phyloP scores from a whole-genome alignment of 2,888 invertebrate genomes.

The Epinotia nisella region DNA sequence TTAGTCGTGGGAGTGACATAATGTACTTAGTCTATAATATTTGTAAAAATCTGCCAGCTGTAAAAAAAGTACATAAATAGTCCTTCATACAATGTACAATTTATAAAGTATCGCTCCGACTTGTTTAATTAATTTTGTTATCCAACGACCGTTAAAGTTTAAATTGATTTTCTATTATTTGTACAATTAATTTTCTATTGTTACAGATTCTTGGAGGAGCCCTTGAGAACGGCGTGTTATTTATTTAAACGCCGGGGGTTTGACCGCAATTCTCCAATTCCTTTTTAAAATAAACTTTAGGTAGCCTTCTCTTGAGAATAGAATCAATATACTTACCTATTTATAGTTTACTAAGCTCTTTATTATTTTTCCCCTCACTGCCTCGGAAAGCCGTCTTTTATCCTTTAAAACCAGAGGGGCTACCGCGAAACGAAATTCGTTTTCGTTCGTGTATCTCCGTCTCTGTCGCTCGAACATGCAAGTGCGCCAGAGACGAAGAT shows the following conservation, averaged over 20 bases:
- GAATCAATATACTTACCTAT: not conserved
- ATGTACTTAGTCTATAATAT: too few species aligned
- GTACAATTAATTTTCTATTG: not conserved
- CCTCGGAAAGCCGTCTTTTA: too few species aligned
- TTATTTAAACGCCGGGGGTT: slow-evolving; percentile 1
- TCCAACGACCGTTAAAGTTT: not conserved
- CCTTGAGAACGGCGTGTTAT: slow-evolving; percentile 1
- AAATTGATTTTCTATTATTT: not conserved
- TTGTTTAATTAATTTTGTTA: not conserved
- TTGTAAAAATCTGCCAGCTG: too few species aligned
- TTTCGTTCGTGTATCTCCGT: too few species aligned
- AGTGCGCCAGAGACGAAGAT: too few species aligned
- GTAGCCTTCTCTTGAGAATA: not conserved
- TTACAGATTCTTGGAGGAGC: slow-evolving; percentile 37
- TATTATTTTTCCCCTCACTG: too few species aligned
- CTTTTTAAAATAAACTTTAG: not conserved
- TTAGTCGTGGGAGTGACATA: too few species aligned
- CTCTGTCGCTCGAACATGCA: too few species aligned
- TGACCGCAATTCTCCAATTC: not conserved
- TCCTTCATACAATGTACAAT: too few species aligned
- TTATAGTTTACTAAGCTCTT: not conserved
- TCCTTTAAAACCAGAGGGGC: too few species aligned
- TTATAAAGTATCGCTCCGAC: not conserved
- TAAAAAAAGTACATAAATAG: too few species aligned
- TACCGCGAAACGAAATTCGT: too few species aligned